These are phyloP conservation scores for Bothrops jararaca DNA, from an alignment of 2,113 vertebrate species.

Conservation along the genomic window DNA sequence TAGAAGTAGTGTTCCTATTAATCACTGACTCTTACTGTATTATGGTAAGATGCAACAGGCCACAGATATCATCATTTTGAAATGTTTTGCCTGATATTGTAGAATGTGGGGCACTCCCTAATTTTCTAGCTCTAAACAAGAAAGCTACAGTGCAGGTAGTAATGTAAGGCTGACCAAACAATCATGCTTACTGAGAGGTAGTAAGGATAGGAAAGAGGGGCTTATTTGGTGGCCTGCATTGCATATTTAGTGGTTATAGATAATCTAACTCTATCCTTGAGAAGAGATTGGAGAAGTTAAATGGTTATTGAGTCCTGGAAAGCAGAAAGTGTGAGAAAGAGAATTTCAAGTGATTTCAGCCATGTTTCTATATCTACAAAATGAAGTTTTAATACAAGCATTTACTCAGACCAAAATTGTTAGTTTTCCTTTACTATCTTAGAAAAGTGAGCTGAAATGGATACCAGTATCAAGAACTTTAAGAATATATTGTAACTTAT, in stretches of 20 bases:
- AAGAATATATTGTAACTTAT: not conserved
- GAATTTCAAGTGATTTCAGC: not conserved
- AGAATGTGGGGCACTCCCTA: not conserved
- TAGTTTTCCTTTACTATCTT: not conserved
- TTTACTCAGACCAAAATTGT: not conserved
- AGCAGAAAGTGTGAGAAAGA: not conserved
- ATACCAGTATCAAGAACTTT: slow-evolving; percentile 6
- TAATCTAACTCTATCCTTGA: not conserved
- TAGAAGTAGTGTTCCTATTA: not conserved
- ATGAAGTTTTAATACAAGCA: not conserved
- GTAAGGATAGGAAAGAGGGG: not conserved
- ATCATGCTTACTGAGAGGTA: not conserved
- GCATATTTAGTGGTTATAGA: not conserved
- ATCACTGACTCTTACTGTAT: not conserved
- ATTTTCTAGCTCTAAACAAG: not conserved
- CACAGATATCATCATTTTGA: not conserved
- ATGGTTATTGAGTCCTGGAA: not conserved
- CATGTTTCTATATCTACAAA: not conserved
- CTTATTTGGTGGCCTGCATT: not conserved
- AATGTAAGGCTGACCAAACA: not conserved
- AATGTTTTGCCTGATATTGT: not conserved
- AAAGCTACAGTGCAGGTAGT: not conserved
- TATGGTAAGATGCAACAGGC: not conserved
- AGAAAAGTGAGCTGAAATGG: not conserved
- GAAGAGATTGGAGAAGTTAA: not conserved